phyloP scores from a whole-genome alignment of 2,113 vertebrate genomes.

The Pteruthius melanotis region DNA sequence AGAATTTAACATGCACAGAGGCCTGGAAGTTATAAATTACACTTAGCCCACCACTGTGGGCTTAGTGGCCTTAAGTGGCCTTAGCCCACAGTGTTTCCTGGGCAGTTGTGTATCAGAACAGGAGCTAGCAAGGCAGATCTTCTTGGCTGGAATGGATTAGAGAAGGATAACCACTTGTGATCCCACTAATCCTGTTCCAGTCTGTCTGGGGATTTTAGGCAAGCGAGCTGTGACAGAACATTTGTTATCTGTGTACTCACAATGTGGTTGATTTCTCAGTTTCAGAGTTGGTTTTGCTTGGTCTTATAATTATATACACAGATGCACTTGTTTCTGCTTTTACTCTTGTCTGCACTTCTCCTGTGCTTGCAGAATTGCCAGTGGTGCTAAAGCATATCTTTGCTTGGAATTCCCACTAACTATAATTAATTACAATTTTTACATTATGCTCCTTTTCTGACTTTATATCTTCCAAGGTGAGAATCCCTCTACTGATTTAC shows the following conservation, averaged over 20 bases:
- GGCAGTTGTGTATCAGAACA: not conserved
- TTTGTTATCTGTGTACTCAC: not conserved
- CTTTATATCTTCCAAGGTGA: not conserved
- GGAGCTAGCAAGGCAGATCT: conserved; percentile 15
- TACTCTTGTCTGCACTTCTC: not conserved
- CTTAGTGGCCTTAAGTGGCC: conserved; percentile 4
- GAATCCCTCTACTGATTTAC: not conserved
- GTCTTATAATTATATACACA: not conserved
- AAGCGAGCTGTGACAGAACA: not conserved
- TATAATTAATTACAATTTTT: not conserved
- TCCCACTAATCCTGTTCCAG: conserved; percentile 48
- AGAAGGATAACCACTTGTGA: conserved; percentile 43
- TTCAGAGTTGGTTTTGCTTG: not conserved
- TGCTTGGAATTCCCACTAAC: not conserved
- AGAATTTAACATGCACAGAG: not conserved
- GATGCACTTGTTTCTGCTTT: not conserved
- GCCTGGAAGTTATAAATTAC: not conserved
- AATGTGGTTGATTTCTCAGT: not conserved
- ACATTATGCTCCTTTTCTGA: not conserved
- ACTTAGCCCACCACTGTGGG: not conserved
- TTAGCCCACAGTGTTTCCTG: not conserved
- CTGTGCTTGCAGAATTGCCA: not conserved
- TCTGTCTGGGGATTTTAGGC: conserved; percentile 10
- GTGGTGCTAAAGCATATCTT: not conserved
- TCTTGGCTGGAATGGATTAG: conserved; percentile 45